Percentiles rank a stretch among this genome's conserved stretches.
These are phyloP conservation scores for Aldrovandia affinis DNA, from an alignment of 2,797 vertebrate genomes.

Conservation along the genomic window DNA sequence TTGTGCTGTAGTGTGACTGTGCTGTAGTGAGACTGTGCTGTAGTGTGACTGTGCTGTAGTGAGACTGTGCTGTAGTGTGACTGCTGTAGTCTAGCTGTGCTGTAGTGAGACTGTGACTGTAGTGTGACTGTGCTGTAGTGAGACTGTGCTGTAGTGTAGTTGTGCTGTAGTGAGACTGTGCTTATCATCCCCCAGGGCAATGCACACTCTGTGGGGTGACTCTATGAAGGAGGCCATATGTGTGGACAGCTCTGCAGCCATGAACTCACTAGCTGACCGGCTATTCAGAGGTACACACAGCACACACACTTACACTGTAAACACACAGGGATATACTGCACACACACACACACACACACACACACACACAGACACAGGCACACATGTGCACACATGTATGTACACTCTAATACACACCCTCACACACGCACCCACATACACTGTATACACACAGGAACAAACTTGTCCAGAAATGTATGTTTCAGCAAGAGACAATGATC, in stretches of 20 bases:
- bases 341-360: background rate
- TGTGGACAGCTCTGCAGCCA: slow-evolving; percentile 81
- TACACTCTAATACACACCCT: background rate
- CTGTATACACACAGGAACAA: background rate
- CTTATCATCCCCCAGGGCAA: slow-evolving; percentile 71
- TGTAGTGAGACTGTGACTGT: no score
- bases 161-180: no score
- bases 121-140: background rate
- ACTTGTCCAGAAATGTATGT: background rate
- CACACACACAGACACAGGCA: background rate
- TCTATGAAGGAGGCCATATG: slow-evolving; percentile 83
- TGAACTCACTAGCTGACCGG: slow-evolving; percentile 83
- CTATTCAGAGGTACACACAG: slow-evolving; percentile 77
- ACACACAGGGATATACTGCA: background rate
- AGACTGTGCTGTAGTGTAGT: background rate
- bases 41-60: background rate
- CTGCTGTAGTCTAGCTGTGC: background rate
- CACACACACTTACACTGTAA: background rate
- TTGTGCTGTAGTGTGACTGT: background rate
- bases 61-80: background rate
- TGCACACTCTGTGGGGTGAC: slow-evolving; percentile 77
- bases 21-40: no score
- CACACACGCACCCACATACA: background rate
- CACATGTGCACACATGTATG: background rate
- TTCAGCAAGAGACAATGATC: no score